These are phyloP conservation scores for Isurus oxyrinchus DNA, from an alignment of 2,113 vertebrate genomes.

Conservation along the genomic window DNA sequence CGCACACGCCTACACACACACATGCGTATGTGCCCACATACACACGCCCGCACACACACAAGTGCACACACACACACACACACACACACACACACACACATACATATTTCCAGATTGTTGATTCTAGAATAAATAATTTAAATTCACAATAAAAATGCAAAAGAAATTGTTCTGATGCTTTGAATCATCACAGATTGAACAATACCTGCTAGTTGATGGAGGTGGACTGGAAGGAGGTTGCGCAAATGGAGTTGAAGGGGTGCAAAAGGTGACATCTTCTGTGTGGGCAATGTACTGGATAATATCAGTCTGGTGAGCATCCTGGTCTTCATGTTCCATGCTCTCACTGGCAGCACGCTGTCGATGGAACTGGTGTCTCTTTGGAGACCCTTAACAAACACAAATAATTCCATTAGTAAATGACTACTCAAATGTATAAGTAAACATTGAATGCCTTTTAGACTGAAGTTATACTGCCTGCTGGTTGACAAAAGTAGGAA, in stretches of 20 bases:
- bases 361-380: slow-evolving; percentile 85
- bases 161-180: not conserved
- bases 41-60: too few relatives aligned
- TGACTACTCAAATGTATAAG: not conserved
- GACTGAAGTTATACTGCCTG: not conserved
- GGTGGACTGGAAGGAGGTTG: slow-evolving; percentile 73
- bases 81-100: too few relatives aligned
- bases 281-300: slow-evolving; percentile 88
- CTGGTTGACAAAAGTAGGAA: not conserved
- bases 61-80: too few relatives aligned
- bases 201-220: slow-evolving; percentile 96
- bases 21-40: not conserved
- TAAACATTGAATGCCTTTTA: not conserved
- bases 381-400: slow-evolving; percentile 72
- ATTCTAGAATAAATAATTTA: not conserved
- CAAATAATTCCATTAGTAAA: not conserved
- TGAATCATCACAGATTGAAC: slow-evolving; percentile 60
- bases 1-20: not conserved
- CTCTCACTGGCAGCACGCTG: slow-evolving; percentile 93
- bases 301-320: slow-evolving; percentile 69
- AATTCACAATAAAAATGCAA: not conserved
- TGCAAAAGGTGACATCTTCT: slow-evolving; percentile 62
- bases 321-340: slow-evolving; percentile 80
- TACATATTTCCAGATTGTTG: not conserved
- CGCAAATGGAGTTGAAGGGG: slow-evolving; percentile 60